phyloP scores from a whole-genome alignment of 2,888 invertebrate genomes.

The Hermodice carunculata region DNA sequence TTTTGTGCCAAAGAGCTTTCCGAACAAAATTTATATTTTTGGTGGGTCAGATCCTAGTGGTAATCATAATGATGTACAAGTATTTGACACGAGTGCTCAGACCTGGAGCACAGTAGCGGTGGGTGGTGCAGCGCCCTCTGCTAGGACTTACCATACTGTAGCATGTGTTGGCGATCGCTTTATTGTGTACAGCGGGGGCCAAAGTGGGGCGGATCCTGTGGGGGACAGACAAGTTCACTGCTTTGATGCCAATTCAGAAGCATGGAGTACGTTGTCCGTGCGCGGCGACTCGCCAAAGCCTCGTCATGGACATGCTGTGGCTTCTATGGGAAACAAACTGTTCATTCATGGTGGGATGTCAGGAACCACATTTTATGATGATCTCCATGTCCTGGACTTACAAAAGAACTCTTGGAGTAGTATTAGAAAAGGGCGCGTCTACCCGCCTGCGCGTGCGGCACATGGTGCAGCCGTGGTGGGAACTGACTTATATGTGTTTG shows the following conservation, averaged over 20 bases:
- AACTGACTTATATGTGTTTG: slow-evolving; percentile 61
- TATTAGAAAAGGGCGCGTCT: slow-evolving; percentile 54
- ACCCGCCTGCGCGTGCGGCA: slow-evolving; percentile 63
- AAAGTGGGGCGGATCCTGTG: slow-evolving; percentile 63
- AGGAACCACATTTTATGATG: slow-evolving; percentile 64
- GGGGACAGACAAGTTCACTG: slow-evolving; percentile 63
- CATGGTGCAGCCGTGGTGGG: slow-evolving; percentile 59
- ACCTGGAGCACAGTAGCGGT: slow-evolving; percentile 53
- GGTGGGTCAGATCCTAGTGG: slow-evolving; percentile 67
- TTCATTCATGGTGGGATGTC: slow-evolving; percentile 68
- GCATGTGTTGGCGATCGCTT: slow-evolving; percentile 56
- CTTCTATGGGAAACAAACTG: slow-evolving; percentile 55
- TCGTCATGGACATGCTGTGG: slow-evolving; percentile 67
- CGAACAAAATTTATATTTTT: slow-evolving; percentile 62
- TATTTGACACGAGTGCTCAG: slow-evolving; percentile 52
- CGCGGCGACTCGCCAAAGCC: slow-evolving; percentile 65
- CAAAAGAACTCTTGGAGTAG: slow-evolving; percentile 55
- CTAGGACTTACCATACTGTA: slow-evolving; percentile 63
- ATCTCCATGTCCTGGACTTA: slow-evolving; percentile 64
- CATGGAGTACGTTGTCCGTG: slow-evolving; percentile 58
- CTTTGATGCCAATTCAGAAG: slow-evolving; percentile 50
- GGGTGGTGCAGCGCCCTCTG: slow-evolving; percentile 48
- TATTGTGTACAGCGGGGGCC: slow-evolving; percentile 67
- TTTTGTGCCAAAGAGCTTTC: slow-evolving; percentile 50
- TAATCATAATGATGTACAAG: slow-evolving; percentile 65